Base-by-base conservation (phyloP, 1,140 invertebrate species). In the Macrostomum lignano region DNA sequence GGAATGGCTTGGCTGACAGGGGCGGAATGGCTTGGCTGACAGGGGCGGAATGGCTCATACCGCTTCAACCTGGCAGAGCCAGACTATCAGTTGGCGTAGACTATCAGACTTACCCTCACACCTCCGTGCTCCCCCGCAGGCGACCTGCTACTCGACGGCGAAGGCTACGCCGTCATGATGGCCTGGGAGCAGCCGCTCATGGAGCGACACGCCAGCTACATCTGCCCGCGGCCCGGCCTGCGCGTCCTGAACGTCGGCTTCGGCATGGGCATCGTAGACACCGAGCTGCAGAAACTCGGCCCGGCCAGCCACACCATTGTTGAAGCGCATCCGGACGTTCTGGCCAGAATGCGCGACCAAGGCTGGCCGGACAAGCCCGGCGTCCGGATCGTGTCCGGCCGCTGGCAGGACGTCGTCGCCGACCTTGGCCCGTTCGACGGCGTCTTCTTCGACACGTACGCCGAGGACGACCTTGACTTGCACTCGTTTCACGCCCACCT, bases 191-290 rank as follows among this genome's bases (percentile, higher is more conserved):
- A 33, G 20, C 11, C 11, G 24, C 26, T 33, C 14, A 33, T 33
- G 32, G 9, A 33, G 11, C 14, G 17, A 24, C 32, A 33, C 19
- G 32, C 32, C 24, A 15, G n/a, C 5, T 33, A 15, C 11, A 33
- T 33, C 20, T 33, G 32, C 15, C 26, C 15, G 19, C 15, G 26
- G 9, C 15, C 15, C 14, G 9, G 9, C 9, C 7, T 33, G 3
- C n/a, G n/a, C 5, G 32, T 33, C 3, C 20, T 33, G 7, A 33
- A 33, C 17, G 32, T 33, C 11, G 32, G 32, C 10, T 33, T 19
- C 26, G 32, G 32, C 14, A 33, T 33, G 32, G 32, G 32, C 24
- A 33, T 33, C 17, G 32, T 33, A 6, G 32, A 33, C 19, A n/a
- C 17, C 10, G 13, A 14, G 7, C 24, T 33, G 14, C 32, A 33